Percentiles rank a stretch among this genome's conserved stretches.
phyloP scores from a whole-genome alignment of 2,113 vertebrate species.

The Chlamydotis undulata region DNA sequence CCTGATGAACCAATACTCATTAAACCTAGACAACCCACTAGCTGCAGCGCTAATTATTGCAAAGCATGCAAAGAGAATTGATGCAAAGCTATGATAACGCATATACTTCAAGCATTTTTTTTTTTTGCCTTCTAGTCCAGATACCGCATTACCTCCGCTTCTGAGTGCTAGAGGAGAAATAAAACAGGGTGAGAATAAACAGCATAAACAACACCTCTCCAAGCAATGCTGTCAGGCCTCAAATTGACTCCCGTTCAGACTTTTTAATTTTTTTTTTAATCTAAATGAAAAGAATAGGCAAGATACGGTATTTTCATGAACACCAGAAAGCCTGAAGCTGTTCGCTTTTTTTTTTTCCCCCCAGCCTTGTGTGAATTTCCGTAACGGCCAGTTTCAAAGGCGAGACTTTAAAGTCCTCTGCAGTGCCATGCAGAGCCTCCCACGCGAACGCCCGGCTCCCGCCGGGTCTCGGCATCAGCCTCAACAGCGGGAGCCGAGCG shows the following conservation, averaged over 20 bases:
- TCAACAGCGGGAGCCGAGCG: rapidly evolving
- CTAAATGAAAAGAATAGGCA: rapidly evolving
- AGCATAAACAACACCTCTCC: background rate
- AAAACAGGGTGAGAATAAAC: background rate
- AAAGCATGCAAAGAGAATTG: background rate
- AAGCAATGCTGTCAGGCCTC: background rate
- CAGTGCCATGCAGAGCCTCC: background rate
- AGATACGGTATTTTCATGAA: rapidly evolving
- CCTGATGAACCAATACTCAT: background rate
- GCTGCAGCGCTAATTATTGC: background rate
- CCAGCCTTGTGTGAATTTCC: background rate
- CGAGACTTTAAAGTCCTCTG: background rate
- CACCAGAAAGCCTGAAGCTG: background rate
- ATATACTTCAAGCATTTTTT: background rate
- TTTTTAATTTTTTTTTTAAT: background rate
- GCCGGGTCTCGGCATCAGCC: background rate
- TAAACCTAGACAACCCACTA: background rate
- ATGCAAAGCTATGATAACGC: background rate
- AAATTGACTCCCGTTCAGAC: background rate
- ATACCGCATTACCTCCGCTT: background rate
- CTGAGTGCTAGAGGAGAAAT: background rate
- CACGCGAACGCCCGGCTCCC: background rate
- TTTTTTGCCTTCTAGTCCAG: background rate
- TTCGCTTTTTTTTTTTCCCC: background rate
- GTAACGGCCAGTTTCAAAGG: background rate